Evolutionary conservation across 2,113 vertebrate genomes (phyloP), one percentile per base, ranked within the genome.

Genomic region (Zosterops lateralis): DNA sequence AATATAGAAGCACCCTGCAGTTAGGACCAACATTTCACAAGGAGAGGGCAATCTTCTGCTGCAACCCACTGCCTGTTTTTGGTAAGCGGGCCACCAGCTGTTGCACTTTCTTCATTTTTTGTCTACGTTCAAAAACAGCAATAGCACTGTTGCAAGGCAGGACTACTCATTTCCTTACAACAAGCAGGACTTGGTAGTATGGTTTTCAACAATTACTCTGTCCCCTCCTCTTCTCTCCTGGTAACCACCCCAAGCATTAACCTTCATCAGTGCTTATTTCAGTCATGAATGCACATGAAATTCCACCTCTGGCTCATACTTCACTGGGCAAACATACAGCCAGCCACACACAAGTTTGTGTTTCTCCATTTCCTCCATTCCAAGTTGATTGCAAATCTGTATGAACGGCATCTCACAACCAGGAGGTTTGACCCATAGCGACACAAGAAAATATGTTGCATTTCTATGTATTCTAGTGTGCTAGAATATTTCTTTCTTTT

Each of bases 11-110:
- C 54, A 65, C 8, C 26, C 38, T 3, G 12, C 58, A 73, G 38
- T 62, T 14, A 70, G 47, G 32, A 51, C 14, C 61, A 40, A 32
- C 6, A 8, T 42, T 87, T 82, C 58, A 36, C n/a, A 38, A 70
- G 22, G 28, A 87, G 26, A 70, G 7, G 48, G n/a, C 0, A 0
- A 76, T 50, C 12, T 84, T 64, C 53, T 67, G 4, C 66, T 38
- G n/a, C 65, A 84, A n/a, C 17, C 9, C 50, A 34, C 7, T 6
- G 22, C 20, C 29, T 81, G 10, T 8, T 66, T 78, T 68, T 45
- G 48, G 25, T 48, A 40, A 40, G 32, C 6, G 7, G 53, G 16
- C 24, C 60, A 72, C 36, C 36, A 70, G 44, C 6, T 6, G 29
- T 6, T 44, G n/a, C 56, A 66, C 26, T 53, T 38, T 34, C 24